phyloP scores from a whole-genome alignment of 1,140 invertebrate genomes.

The Eumaeus atala region DNA sequence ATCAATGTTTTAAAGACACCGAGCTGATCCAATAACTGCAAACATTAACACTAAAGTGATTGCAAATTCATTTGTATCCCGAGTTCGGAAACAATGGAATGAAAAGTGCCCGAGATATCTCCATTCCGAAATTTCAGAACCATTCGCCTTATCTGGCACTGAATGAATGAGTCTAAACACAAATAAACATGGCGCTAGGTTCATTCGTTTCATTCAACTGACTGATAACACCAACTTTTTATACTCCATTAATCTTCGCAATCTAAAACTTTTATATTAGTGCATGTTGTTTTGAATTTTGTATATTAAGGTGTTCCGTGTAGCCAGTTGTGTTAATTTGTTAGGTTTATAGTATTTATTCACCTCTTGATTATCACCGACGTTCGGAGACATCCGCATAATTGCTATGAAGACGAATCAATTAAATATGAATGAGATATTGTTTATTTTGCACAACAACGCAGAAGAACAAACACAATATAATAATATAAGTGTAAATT shows the following conservation, averaged over 20 bases:
- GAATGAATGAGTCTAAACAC: constrained; percentile 7
- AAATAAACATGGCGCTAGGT: not conserved
- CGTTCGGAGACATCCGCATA: too few relatives aligned
- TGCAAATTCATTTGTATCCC: not conserved
- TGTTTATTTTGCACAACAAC: too few relatives aligned
- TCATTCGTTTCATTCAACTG: not conserved
- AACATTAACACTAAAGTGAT: not conserved
- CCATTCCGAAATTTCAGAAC: not conserved
- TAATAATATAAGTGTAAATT: too few relatives aligned
- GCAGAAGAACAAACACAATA: too few relatives aligned
- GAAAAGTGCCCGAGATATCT: constrained; percentile 7
- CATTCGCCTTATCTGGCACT: not conserved
- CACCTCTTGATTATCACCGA: too few relatives aligned
- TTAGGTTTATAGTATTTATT: too few relatives aligned
- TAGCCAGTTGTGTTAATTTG: too few relatives aligned
- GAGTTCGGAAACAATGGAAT: not conserved
- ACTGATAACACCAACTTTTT: constrained; percentile 8
- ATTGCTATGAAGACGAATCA: too few relatives aligned
- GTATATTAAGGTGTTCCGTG: not conserved
- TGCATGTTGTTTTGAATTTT: too few relatives aligned
- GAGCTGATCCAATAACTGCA: constrained; percentile 1
- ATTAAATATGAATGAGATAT: too few relatives aligned
- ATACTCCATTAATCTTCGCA: constrained; percentile 1
- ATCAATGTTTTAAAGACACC: too few relatives aligned
- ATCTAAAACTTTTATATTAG: too few relatives aligned